Evolutionary conservation across 2,888 invertebrate genomes (phyloP).

Genomic region (Lasioglossum figueresi): DNA sequence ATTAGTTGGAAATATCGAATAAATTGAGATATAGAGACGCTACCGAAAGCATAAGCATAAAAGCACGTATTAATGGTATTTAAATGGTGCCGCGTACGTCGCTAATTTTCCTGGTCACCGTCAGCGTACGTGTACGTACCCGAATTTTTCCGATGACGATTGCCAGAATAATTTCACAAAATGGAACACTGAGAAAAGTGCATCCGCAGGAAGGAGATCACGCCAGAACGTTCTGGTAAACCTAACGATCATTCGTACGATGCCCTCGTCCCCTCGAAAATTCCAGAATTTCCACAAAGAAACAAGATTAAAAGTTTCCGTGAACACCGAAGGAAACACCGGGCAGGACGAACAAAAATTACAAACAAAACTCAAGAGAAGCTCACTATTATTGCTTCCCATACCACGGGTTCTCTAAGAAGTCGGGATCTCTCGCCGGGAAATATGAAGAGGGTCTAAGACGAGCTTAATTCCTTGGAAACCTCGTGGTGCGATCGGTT

Average conservation of each 20-base stretch:
- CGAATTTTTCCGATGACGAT: neutral
- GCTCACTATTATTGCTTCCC: neutral
- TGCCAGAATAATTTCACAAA: neutral
- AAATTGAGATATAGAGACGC: neutral
- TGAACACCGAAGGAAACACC: neutral
- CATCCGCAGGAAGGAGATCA: neutral
- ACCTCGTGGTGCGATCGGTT: neutral
- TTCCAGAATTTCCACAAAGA: constrained; percentile 1
- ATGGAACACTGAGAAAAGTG: neutral
- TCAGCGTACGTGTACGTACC: neutral
- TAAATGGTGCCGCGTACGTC: too few species aligned
- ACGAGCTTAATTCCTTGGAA: neutral
- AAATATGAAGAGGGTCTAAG: neutral
- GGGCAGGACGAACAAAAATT: neutral
- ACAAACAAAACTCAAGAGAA: neutral
- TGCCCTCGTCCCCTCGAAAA: neutral
- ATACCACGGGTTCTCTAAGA: neutral
- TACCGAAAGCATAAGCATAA: neutral
- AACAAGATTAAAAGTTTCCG: constrained; percentile 2
- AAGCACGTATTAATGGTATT: neutral
- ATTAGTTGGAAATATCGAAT: neutral
- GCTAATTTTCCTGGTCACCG: neutral
- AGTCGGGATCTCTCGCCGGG: neutral
- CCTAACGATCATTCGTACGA: neutral
- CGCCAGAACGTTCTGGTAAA: neutral